Conservation (phyloP, 2,797 vertebrate species). For the Sebastes variabilis region DNA sequence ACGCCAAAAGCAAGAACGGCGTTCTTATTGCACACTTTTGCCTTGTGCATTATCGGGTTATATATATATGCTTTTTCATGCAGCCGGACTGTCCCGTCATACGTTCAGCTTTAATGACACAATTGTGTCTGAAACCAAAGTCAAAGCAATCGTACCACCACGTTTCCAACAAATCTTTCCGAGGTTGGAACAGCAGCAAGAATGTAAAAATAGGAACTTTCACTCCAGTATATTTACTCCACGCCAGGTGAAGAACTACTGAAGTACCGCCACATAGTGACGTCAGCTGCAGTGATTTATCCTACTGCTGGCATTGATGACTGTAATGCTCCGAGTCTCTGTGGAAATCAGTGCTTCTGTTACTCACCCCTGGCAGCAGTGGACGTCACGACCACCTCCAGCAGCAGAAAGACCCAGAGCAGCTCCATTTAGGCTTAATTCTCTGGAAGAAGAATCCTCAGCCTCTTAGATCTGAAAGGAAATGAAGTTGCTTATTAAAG, state of each 20-base stretch:
- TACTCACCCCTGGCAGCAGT: constrained; percentile 71
- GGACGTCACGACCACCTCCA: constrained; percentile 65
- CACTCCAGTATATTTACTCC: background rate
- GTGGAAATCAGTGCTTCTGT: background rate
- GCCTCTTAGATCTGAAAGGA: constrained; percentile 35
- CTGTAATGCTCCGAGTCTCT: background rate
- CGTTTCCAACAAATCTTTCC: background rate
- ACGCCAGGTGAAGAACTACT: background rate
- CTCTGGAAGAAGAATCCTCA: background rate
- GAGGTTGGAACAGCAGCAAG: background rate
- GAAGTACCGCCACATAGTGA: background rate
- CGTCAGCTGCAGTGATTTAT: background rate
- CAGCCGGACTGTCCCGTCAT: no score
- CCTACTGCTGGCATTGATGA: background rate
- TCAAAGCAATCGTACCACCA: background rate
- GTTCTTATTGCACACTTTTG: background rate
- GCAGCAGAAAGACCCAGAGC: constrained; percentile 52
- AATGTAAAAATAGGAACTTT: background rate
- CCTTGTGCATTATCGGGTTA: background rate
- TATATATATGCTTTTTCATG: no score
- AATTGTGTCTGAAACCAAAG: background rate
- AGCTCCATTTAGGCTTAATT: constrained; percentile 56
- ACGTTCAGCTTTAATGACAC: background rate
- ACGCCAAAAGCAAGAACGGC: background rate
- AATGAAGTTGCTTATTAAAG: background rate